Evolutionary conservation across 2,888 invertebrate species (phyloP), one percentile per base, ranked within the genome.

Genomic region (Xestobium rufovillosum): DNA sequence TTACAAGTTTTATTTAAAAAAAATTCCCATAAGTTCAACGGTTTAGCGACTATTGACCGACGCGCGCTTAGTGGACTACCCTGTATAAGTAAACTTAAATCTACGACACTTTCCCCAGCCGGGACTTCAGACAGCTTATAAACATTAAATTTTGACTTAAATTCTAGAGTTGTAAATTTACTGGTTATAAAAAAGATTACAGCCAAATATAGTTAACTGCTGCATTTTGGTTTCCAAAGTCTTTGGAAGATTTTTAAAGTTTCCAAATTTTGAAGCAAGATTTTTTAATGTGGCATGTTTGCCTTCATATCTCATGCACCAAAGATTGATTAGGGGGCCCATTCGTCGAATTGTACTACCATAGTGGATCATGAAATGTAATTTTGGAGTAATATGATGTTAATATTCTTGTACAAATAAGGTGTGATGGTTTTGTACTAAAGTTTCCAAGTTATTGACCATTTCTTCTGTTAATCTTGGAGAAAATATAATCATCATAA

Each of bases 401-500:
- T 6, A 8, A n/a, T 19, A 19, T 19, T 19, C 23, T 8, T 6
- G 6, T 8, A 19, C 6, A 19, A 19, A 19, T 19, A n/a, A 6
- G 6, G 6, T 19, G 23, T 19, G 23, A 19, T 19, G 23, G n/a
- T 19, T n/a, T 19, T 6, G 6, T 8, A 19, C n/a, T 19, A 19
- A 19, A 19, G 23, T 19, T 8, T 6, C n/a, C n/a, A 30, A 10
- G 11, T 28, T 4, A 26, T 35, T 26, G 13, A 26, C 16, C 28
- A 28, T 12, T 17, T 26, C 14, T 16, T 16, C 15, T 19, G 28
- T 9, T 14, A 28, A 14, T 31, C 26, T 26, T n/a, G 26, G 16
- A 14, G 12, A n/a, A 28, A 31, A 35, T 26, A 35, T 9, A 16
- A 35, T 31, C 4, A 27, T 14, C 4, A n/a, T 15, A 9, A 35